Evolutionary conservation across 2,888 invertebrate genomes (phyloP).

Genomic region (Formica aserva): DNA sequence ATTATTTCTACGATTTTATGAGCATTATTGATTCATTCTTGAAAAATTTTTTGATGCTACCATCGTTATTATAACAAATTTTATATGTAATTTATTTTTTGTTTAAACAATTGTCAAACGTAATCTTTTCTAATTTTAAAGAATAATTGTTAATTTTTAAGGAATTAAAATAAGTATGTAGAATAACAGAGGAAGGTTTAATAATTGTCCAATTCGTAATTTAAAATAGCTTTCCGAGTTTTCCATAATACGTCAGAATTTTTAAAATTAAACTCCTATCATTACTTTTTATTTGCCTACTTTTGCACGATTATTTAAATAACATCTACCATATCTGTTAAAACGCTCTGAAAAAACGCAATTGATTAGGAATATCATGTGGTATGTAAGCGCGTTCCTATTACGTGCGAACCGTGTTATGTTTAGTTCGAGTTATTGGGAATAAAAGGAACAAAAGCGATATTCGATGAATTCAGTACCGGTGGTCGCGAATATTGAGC

Average conservation of each 20-base stretch:
- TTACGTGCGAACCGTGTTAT: slow-evolving; percentile 42
- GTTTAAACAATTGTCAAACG: background rate
- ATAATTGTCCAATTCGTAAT: background rate
- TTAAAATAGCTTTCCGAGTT: background rate
- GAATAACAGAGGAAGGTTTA: background rate
- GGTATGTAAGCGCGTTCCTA: slow-evolving; percentile 43
- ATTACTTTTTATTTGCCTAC: background rate
- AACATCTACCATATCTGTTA: background rate
- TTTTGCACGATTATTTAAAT: background rate
- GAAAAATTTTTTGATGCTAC: background rate
- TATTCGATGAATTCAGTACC: slow-evolving; percentile 28
- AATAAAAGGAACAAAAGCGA: slow-evolving; percentile 55
- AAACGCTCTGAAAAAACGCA: slow-evolving; percentile 15
- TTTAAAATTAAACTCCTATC: background rate
- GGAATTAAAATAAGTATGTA: background rate
- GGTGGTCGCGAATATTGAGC: slow-evolving; percentile 45
- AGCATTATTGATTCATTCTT: too few relatives aligned
- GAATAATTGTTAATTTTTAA: background rate
- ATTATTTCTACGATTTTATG: background rate
- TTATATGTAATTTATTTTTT: background rate
- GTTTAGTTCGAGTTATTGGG: slow-evolving; percentile 46
- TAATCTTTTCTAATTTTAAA: background rate
- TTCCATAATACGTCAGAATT: background rate
- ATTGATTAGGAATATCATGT: background rate
- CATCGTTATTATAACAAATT: background rate